A percentile compares a stretch with the other conserved stretches of the same genome.
Evolutionary conservation across 1,140 invertebrate genomes (phyloP).

Genomic region (Zophobas atratus): DNA sequence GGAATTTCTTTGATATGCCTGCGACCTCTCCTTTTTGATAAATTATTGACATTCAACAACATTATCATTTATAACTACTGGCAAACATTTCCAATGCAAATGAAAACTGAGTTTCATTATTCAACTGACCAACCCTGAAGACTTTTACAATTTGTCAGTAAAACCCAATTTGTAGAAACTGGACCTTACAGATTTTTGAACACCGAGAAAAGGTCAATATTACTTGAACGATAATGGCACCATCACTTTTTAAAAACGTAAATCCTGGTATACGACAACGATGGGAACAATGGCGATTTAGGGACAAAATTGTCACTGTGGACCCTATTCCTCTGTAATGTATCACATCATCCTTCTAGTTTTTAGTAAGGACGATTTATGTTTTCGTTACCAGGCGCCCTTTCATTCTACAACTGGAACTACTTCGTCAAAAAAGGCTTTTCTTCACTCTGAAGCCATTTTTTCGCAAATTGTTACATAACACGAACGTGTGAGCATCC

Average conservation of each 20-base stretch:
- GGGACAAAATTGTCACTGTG: no score
- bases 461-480: slow-evolving; percentile 68
- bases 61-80: slow-evolving; percentile 10
- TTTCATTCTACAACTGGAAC: slow-evolving; percentile 7
- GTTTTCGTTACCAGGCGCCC: no score
- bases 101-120: slow-evolving; percentile 78
- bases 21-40: background rate
- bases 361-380: no score
- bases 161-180: slow-evolving; percentile 72
- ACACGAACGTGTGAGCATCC: slow-evolving; percentile 79
- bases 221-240: slow-evolving; percentile 74
- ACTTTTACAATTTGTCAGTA: slow-evolving; percentile 51
- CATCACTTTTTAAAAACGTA: slow-evolving; percentile 76
- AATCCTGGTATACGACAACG: no score
- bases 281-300: no score
- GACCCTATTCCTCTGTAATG: no score
- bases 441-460: background rate
- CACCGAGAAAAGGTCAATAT: slow-evolving; percentile 79
- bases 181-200: slow-evolving; percentile 82
- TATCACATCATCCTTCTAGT: no score
- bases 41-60: background rate
- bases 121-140: slow-evolving; percentile 75
- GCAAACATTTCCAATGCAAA: background rate
- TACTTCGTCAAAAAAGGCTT: slow-evolving; percentile 10
- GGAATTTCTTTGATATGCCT: background rate